These are phyloP conservation scores for Pedionomus torquatus DNA, from an alignment of 2,113 vertebrate species.

Conservation along the genomic window DNA sequence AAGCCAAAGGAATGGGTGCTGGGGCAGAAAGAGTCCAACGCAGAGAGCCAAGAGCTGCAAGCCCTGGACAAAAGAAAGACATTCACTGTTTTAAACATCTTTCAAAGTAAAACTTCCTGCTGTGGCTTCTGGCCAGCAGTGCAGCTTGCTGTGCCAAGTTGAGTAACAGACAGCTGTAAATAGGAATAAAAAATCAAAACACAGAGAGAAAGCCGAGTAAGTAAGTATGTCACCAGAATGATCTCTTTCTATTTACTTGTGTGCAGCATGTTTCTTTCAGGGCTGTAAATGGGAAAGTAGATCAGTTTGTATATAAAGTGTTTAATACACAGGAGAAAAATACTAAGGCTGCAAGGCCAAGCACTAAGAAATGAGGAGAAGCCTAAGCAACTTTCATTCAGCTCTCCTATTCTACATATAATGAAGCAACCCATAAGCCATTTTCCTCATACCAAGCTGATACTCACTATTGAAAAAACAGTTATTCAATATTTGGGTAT, in stretches of 20 bases:
- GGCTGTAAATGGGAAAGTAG: background rate
- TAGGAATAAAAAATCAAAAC: background rate
- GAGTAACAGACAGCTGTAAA: background rate
- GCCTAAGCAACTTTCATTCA: background rate
- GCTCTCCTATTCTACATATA: background rate
- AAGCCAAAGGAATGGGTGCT: conserved; percentile 94
- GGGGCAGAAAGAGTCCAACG: conserved; percentile 93
- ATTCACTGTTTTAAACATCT: conserved; percentile 5
- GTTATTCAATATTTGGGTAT: background rate
- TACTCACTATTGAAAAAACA: background rate
- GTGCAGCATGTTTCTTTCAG: background rate
- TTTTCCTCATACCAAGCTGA: background rate
- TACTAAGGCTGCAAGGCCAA: background rate
- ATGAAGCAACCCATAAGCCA: background rate
- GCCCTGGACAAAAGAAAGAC: conserved; percentile 79
- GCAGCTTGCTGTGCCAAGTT: background rate
- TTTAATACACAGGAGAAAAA: background rate
- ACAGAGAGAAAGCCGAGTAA: background rate
- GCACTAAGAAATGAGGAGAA: background rate
- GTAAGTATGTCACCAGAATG: background rate
- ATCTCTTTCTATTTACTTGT: background rate
- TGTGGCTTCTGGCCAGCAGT: background rate
- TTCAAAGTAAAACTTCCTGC: conserved; percentile 1
- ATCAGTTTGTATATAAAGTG: background rate
- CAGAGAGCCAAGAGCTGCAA: conserved; percentile 97